Conservation (phyloP, 2,888 invertebrate genomes). For the Ariolimax columbianus region DNA sequence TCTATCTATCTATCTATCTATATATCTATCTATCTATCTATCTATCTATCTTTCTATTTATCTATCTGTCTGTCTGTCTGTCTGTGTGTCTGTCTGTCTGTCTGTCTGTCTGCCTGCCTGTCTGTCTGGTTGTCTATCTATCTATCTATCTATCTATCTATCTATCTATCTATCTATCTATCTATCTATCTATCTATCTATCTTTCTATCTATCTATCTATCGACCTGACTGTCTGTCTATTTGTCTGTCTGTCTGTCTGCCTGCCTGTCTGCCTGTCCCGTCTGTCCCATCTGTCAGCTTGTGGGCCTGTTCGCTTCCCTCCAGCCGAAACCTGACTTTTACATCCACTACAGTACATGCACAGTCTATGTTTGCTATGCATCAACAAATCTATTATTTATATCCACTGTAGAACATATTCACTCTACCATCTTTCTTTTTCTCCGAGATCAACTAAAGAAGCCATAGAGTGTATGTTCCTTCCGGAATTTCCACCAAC, state of each 20-base stretch:
- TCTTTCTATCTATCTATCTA: background rate
- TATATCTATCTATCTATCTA: conserved; percentile 16
- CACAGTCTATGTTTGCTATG: too few species aligned
- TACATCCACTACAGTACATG: too few species aligned
- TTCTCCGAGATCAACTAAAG: too few species aligned
- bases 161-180: conserved; percentile 15
- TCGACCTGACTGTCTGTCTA: too few species aligned
- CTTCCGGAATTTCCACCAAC: too few species aligned
- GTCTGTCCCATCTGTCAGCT: background rate
- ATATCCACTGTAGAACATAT: too few species aligned
- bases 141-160: conserved; percentile 13
- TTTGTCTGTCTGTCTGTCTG: too few species aligned
- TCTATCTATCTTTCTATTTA: conserved; percentile 14
- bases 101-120: background rate
- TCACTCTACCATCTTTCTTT: too few species aligned
- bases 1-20: conserved; percentile 19
- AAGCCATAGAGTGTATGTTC: too few species aligned
- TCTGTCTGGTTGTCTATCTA: too few species aligned
- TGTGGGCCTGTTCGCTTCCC: background rate
- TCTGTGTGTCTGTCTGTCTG: conserved; percentile 2
- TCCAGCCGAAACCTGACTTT: too few species aligned
- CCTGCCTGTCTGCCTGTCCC: background rate
- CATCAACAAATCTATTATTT: too few species aligned
- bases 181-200: conserved; percentile 28
- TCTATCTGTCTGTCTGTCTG: conserved; percentile 5